Conservation (phyloP, 2,888 invertebrate genomes). For the Hypomecis punctinalis region DNA sequence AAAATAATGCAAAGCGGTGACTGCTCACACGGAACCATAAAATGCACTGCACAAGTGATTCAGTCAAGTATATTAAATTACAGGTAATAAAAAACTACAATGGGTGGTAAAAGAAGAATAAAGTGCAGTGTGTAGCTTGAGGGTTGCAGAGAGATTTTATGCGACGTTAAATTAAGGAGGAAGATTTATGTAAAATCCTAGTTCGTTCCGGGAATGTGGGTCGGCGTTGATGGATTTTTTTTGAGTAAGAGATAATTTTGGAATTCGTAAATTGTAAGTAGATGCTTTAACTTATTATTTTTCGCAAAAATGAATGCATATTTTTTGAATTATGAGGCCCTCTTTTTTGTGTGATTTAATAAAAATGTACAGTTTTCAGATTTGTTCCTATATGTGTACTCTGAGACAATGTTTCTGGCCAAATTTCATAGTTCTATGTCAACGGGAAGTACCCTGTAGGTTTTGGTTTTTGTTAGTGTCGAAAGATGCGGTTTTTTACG, state of each 20-base stretch:
- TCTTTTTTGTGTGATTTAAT: too few species aligned
- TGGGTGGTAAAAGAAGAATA: constrained; percentile 61
- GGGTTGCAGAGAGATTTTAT: constrained; percentile 63
- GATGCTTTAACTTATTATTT: too few species aligned
- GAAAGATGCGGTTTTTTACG: too few species aligned
- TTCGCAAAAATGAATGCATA: too few species aligned
- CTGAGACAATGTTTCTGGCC: too few species aligned
- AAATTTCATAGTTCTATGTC: too few species aligned
- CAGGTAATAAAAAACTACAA: constrained; percentile 71
- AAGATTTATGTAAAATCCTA: constrained; percentile 55
- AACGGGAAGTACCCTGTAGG: too few species aligned
- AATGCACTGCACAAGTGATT: constrained; percentile 65
- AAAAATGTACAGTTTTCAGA: too few species aligned
- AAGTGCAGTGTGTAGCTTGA: constrained; percentile 45
- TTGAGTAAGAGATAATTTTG: constrained; percentile 6
- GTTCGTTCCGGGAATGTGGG: constrained; percentile 23
- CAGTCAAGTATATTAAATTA: constrained; percentile 76
- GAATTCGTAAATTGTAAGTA: neutral
- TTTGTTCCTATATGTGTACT: too few species aligned
- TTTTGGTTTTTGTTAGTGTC: too few species aligned
- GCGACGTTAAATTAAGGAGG: constrained; percentile 63
- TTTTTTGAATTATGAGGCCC: too few species aligned
- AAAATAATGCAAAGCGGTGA: constrained; percentile 52
- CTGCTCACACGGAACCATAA: constrained; percentile 61
- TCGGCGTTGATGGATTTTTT: constrained; percentile 15